phyloP scores from a whole-genome alignment of 2,888 invertebrate genomes.

The Athalia cordata region DNA sequence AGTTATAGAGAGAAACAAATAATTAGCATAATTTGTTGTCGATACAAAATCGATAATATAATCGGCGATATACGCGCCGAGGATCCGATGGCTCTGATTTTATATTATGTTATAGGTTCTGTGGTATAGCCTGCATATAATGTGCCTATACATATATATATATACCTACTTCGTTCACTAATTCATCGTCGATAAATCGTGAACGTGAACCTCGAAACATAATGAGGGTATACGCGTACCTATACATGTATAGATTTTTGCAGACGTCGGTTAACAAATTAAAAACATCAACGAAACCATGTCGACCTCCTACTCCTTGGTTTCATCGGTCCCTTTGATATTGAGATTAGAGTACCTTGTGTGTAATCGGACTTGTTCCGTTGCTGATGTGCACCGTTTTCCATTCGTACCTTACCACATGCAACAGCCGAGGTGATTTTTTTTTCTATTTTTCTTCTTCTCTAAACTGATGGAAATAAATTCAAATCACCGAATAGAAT shows the following conservation, averaged over 20 bases:
- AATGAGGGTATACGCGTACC: neutral
- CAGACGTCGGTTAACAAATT: constrained; percentile 36
- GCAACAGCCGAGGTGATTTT: neutral
- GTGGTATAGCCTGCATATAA: neutral
- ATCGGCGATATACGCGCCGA: too few species aligned
- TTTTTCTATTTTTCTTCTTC: neutral
- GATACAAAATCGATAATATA: constrained; percentile 41
- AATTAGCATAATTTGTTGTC: constrained; percentile 46
- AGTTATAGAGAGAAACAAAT: constrained; percentile 42
- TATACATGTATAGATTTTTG: neutral
- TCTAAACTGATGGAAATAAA: too few species aligned
- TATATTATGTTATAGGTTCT: too few species aligned
- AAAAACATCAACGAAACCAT: constrained; percentile 33
- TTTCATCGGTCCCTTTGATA: constrained; percentile 38
- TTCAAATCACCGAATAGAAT: too few species aligned
- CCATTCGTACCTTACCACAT: neutral
- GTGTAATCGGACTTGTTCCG: constrained; percentile 26
- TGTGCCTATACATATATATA: constrained; percentile 3
- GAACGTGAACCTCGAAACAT: neutral
- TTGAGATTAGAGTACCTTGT: constrained; percentile 34
- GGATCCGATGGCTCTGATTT: too few species aligned
- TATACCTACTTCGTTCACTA: constrained; percentile 1
- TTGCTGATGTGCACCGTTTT: constrained; percentile 19
- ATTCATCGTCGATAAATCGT: constrained; percentile 20
- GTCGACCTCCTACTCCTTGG: constrained; percentile 13